Conservation (phyloP, 2,888 invertebrate genomes). For the Tyria jacobaeae region DNA sequence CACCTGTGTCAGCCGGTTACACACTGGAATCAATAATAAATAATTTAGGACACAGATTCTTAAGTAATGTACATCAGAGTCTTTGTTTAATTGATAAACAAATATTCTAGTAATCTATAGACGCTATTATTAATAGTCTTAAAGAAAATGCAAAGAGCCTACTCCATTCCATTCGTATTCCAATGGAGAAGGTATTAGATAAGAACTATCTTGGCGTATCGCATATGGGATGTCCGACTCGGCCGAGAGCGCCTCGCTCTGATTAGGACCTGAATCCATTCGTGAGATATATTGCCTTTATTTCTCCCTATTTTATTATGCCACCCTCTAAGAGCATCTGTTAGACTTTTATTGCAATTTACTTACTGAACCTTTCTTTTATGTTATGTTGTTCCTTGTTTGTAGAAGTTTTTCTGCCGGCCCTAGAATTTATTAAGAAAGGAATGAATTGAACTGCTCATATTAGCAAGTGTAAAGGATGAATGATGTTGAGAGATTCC, state of each 20-base stretch:
- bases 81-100: too few relatives aligned
- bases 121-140: not conserved
- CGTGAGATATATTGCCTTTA: constrained; percentile 55
- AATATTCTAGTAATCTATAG: too few relatives aligned
- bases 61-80: too few relatives aligned
- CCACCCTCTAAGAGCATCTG: constrained; percentile 49
- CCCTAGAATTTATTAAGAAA: constrained; percentile 32
- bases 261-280: constrained; percentile 59
- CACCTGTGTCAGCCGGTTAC: too few relatives aligned
- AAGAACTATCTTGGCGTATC: constrained; percentile 38
- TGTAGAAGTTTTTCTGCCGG: constrained; percentile 24
- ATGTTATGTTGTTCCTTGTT: too few relatives aligned
- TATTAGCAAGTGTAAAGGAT: constrained; percentile 35
- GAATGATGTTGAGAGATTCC: constrained; percentile 22
- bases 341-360: constrained; percentile 53
- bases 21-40: too few relatives aligned
- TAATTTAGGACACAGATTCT: too few relatives aligned
- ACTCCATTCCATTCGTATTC: constrained; percentile 28
- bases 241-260: constrained; percentile 42
- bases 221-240: constrained; percentile 50
- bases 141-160: not conserved
- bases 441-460: constrained; percentile 29
- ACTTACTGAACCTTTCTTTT: constrained; percentile 45
- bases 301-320: constrained; percentile 51
- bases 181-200: constrained; percentile 34